These are phyloP conservation scores for Silvanus unidentatus DNA, from an alignment of 2,888 invertebrate species.

Conservation along the genomic window DNA sequence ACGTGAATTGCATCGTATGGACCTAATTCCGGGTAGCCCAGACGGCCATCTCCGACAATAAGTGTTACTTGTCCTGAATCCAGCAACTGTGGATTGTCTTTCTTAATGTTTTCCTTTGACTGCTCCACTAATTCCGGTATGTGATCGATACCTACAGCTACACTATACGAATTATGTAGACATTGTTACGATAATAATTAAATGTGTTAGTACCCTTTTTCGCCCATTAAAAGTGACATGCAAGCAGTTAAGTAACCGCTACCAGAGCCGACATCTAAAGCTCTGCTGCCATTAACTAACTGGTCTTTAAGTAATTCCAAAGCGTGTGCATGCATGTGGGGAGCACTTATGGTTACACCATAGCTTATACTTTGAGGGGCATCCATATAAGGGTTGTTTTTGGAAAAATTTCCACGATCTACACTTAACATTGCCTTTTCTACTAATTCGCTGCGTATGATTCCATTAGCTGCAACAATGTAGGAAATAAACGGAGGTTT, in stretches of 20 bases:
- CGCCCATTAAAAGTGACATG: conserved; percentile 79
- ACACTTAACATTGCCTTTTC: conserved; percentile 76
- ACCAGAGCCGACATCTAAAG: conserved; percentile 89
- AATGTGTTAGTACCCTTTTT: conserved; percentile 45
- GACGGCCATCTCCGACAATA: conserved; percentile 83
- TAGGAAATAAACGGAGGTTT: conserved; percentile 9
- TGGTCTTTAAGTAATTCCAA: conserved; percentile 78
- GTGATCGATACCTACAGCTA: conserved; percentile 80
- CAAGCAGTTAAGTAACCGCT: conserved; percentile 91
- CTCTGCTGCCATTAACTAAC: conserved; percentile 67
- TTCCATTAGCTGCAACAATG: conserved; percentile 63
- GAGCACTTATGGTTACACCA: conserved; percentile 92
- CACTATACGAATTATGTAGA: too few species aligned
- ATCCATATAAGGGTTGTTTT: conserved; percentile 77
- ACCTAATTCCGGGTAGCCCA: conserved; percentile 66
- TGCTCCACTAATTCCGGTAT: conserved; percentile 73
- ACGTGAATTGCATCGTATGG: conserved; percentile 93
- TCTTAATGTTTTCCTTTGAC: conserved; percentile 70
- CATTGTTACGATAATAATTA: too few species aligned
- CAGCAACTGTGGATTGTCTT: conserved; percentile 66
- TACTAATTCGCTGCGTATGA: conserved; percentile 70
- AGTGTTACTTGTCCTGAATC: conserved; percentile 62
- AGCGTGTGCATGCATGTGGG: conserved; percentile 95
- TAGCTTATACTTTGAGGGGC: conserved; percentile 91
- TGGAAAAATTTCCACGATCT: conserved; percentile 77